A percentile compares a stretch with the other conserved stretches of the same genome.
Evolutionary conservation across 2,888 invertebrate genomes (phyloP).

Genomic region (Xanthorhoe designata): DNA sequence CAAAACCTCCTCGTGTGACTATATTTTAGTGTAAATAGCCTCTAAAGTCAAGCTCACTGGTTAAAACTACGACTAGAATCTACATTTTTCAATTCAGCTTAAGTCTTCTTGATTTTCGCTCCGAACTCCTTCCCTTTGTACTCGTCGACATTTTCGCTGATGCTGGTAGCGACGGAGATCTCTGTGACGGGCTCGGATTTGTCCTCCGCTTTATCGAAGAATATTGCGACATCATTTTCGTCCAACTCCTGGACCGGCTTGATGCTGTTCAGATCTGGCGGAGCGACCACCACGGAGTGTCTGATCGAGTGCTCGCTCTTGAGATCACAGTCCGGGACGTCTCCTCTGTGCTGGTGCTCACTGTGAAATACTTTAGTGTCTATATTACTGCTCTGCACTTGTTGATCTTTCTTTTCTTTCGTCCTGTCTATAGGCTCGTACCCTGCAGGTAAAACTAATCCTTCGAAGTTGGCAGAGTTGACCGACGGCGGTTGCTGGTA

Average conservation of each 20-base stretch:
- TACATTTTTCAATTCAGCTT: constrained; percentile 41
- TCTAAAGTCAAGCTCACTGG: constrained; percentile 48
- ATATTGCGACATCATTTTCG: constrained; percentile 86
- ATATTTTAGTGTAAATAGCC: neutral
- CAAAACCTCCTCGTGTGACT: neutral
- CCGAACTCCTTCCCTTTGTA: constrained; percentile 57
- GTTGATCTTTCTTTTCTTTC: constrained; percentile 61
- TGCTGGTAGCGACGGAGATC: constrained; percentile 78
- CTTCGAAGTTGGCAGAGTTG: constrained; percentile 57
- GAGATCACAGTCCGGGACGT: constrained; percentile 71
- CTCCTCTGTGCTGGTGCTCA: constrained; percentile 60
- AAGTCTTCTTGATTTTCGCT: constrained; percentile 64
- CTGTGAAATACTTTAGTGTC: constrained; percentile 50
- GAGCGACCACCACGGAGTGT: constrained; percentile 72
- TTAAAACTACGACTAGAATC: constrained; percentile 59
- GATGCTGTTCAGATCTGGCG: constrained; percentile 60
- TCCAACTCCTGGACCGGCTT: constrained; percentile 73
- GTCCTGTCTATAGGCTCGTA: constrained; percentile 75
- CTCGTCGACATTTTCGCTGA: constrained; percentile 68
- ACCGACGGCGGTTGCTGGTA: constrained; percentile 40
- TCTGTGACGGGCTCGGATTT: constrained; percentile 71
- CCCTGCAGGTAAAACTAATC: constrained; percentile 71
- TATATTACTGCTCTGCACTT: constrained; percentile 59
- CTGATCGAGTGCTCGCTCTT: constrained; percentile 76
- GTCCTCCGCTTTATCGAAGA: constrained; percentile 67